These are phyloP conservation scores for Lepeophtheirus salmonis DNA, from an alignment of 1,140 invertebrate species.

Conservation along the genomic window DNA sequence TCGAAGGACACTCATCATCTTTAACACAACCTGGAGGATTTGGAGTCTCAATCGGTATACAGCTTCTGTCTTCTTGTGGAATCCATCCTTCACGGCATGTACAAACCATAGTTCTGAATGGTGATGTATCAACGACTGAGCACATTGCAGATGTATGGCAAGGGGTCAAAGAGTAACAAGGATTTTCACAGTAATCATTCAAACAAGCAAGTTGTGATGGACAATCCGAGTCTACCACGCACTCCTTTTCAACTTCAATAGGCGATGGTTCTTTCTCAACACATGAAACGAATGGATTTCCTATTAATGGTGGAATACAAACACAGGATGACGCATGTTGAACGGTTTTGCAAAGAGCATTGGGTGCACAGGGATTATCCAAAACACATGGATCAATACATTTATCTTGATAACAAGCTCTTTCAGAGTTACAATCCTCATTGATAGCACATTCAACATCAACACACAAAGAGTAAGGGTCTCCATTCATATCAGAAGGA, in stretches of 20 bases:
- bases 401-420: conserved; percentile 25
- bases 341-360: conserved; percentile 25
- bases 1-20: conserved; percentile 53
- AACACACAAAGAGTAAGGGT: conserved; percentile 23
- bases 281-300: conserved; percentile 25
- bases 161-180: conserved; percentile 25
- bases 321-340: conserved; percentile 25
- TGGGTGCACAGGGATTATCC: conserved; percentile 26
- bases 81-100: conserved; percentile 24
- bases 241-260: conserved; percentile 37
- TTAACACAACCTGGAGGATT: conserved; percentile 46
- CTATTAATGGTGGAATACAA: conserved; percentile 25
- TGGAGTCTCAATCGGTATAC: conserved; percentile 43
- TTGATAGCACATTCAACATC: conserved; percentile 24
- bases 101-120: conserved; percentile 25
- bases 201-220: conserved; percentile 25
- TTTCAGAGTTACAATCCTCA: conserved; percentile 24
- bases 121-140: conserved; percentile 23
- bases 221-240: conserved; percentile 26
- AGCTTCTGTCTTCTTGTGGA: conserved; percentile 51
- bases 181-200: conserved; percentile 25
- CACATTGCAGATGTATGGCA: conserved; percentile 26
- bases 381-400: conserved; percentile 24
- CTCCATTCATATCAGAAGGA: conserved; percentile 23
- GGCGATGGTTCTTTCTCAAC: conserved; percentile 33